Base-by-base conservation (phyloP, 1,140 invertebrate species). In the Vanessa tameamea region DNA sequence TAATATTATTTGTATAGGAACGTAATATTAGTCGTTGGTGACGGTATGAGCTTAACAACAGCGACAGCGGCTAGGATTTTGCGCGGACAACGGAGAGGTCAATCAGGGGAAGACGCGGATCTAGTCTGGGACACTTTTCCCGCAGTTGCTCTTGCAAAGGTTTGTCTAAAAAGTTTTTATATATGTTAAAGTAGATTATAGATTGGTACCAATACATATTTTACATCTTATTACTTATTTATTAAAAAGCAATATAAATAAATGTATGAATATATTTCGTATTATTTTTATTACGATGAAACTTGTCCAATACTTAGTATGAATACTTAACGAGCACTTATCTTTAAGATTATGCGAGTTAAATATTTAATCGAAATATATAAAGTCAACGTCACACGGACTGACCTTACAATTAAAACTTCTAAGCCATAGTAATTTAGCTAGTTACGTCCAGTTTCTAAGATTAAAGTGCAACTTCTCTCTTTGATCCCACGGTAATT, bases 41-140 rank as follows among this genome's bases (percentile, higher is more conserved):
- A 97, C 89, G 97, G 97, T 12, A 97, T 97, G 95, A 96, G 96
- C 23, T 92, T 97, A 57, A 94, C 96, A 2, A 97, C 96, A 0
- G 93, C 96, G 1, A 96, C 96, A 0, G 96, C 96, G 0, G 95
- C 95, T 2, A 92, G 97, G 71, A 96, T 97, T 65, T 92, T 95
- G 65, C 93, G 95, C 75, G 92, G 94, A 53, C 95, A 96, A 79
- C 80, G 87, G 26, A 84, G 93, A 50, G 93, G 93, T 1, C 89
- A 92, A 64, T 89, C 78, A 64, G 96, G 96, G 2, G 96, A 96
- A 83, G 95, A 96, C 75, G 88, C 93, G 2, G 93, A 94, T 69
- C 92, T 97, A 14, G 93, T 93, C 6, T 97, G 95, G 94, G 96
- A 97, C 80, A 94, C 94, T 26, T 97, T 97, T 80, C 96, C 96